Evolutionary conservation across 1,140 invertebrate genomes (phyloP).

Genomic region (Diachasmimorpha longicaudata): DNA sequence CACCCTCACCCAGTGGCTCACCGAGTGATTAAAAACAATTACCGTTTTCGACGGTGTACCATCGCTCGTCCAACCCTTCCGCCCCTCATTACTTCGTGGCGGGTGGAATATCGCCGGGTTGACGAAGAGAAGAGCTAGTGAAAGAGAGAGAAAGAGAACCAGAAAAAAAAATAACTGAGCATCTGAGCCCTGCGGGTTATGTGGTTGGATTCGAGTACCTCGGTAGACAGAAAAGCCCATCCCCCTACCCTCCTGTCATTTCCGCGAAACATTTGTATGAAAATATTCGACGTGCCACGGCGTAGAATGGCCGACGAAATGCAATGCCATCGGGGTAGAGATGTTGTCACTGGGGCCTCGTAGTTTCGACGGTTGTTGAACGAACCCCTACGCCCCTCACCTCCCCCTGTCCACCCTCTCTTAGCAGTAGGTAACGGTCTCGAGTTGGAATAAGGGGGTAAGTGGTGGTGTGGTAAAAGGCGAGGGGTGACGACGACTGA

Average conservation of each 20-base stretch:
- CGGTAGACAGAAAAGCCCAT: constrained; percentile 32
- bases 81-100: background rate
- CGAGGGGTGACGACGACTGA: background rate
- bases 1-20: constrained; percentile 32
- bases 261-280: constrained; percentile 49
- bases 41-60: constrained; percentile 42
- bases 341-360: constrained; percentile 17
- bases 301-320: constrained; percentile 17
- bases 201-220: constrained; percentile 39
- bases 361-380: constrained; percentile 17
- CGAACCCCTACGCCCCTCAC: too few species aligned
- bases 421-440: background rate
- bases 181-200: constrained; percentile 45
- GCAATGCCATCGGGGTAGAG: constrained; percentile 22
- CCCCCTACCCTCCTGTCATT: constrained; percentile 37
- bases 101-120: background rate
- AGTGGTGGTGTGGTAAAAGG: constrained; percentile 15
- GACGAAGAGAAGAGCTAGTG: background rate
- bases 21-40: constrained; percentile 55
- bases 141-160: too few species aligned
- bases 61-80: constrained; percentile 29
- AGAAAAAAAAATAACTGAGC: constrained; percentile 31
- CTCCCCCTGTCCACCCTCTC: background rate
- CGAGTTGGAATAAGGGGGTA: constrained; percentile 17
- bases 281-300: constrained; percentile 42